These are phyloP conservation scores for Recurvirostra avosetta DNA, from an alignment of 2,113 vertebrate species.

Conservation along the genomic window DNA sequence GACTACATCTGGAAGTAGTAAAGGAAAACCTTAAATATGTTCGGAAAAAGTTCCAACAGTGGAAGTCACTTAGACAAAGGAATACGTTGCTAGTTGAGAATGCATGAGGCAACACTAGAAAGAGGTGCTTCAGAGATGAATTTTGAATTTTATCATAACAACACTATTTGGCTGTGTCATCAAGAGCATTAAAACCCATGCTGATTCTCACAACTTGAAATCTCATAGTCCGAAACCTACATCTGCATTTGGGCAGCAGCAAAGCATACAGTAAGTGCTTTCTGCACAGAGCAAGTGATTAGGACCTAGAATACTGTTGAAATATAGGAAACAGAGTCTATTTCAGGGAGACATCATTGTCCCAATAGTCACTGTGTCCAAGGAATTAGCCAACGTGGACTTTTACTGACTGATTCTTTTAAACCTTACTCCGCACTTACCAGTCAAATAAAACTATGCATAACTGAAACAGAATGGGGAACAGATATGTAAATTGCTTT, in stretches of 20 bases:
- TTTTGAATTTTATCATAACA: conserved; percentile 58
- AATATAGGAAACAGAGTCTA: not conserved
- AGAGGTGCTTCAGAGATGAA: conserved; percentile 61
- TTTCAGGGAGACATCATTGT: not conserved
- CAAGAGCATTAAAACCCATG: not conserved
- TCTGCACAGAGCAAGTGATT: not conserved
- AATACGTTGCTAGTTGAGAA: conserved; percentile 63
- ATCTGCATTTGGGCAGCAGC: conserved; percentile 3
- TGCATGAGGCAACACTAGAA: conserved; percentile 56
- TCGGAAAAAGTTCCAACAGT: conserved; percentile 49
- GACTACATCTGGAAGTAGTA: conserved; percentile 64
- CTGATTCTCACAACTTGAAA: conserved; percentile 12
- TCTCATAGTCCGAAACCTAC: conserved; percentile 15
- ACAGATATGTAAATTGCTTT: not conserved
- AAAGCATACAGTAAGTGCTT: not conserved
- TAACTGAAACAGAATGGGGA: not conserved
- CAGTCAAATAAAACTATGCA: not conserved
- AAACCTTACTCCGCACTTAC: not conserved
- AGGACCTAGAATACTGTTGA: not conserved
- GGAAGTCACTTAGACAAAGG: conserved; percentile 64
- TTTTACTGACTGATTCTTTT: not conserved
- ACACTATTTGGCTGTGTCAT: conserved; percentile 52
- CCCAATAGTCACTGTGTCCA: not conserved
- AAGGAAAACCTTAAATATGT: conserved; percentile 59
- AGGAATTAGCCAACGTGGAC: not conserved